Evolutionary conservation across 1,140 invertebrate genomes (phyloP), one percentile per base, ranked within the genome.

Genomic region (Saccostrea echinata): DNA sequence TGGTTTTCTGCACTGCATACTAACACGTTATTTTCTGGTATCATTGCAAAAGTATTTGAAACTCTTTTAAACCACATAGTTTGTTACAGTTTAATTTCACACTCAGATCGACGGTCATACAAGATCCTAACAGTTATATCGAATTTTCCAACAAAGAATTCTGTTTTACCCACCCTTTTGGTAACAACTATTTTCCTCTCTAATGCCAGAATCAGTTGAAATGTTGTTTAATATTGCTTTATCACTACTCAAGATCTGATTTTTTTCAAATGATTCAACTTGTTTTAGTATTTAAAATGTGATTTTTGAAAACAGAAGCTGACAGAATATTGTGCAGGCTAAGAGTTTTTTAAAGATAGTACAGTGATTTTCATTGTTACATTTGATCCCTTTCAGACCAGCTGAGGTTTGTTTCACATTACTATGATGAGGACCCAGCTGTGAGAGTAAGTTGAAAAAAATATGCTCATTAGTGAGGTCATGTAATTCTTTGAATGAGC

Each of bases 331-430:
- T 43, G 6, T 43, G 43, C 43, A 43, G 43, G 9, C 43, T 3
- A 43, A 43, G 43, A 4, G 43, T 43, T 43, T 43, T 43, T 43
- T 43, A 8, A n/a, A n/a, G n/a, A n/a, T n/a, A n/a, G n/a, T 43
- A 43, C 6, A 43, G 43, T 43, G 6, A 8, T 43, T 43, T 43
- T 43, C 1, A 43, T 1, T 43, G 6, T 43, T 43, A 8, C 12
- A 35, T 76, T 30, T 30, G 30, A 30, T 33, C 24, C 27, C 9
- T 76, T 85, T 85, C 80, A 89, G 88, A 89, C 84, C 85, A 89
- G n/a, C 55, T 89, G 55, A 86, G 86, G 84, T 89, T 89, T 85
- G 88, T 89, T 68, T 89, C 88, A 13, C 88, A 89, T 87, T 89
- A 84, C 43, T 89, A 89, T 52, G 88, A 89, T 53, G 88, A 89